Percentiles rank a stretch among this genome's conserved stretches.
phyloP scores from a whole-genome alignment of 2,797 vertebrate species.

The Anableps anableps region DNA sequence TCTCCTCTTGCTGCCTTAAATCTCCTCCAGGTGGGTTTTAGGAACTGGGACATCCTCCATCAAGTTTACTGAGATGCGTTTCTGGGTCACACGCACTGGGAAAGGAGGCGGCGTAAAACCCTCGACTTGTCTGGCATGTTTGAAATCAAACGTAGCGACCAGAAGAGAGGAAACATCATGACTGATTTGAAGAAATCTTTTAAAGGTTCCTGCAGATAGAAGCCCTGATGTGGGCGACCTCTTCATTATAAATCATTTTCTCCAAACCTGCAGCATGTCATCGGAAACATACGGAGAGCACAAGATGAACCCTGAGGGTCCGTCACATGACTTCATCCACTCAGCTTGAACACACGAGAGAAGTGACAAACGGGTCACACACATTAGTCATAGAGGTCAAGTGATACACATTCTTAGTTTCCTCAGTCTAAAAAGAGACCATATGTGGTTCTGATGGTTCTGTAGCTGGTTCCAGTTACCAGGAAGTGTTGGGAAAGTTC shows the following conservation, averaged over 20 bases:
- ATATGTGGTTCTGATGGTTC: not conserved
- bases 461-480: not conserved
- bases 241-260: not conserved
- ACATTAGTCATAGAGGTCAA: not conserved
- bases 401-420: not conserved
- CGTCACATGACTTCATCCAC: constrained; percentile 1
- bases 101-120: not conserved
- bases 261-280: not conserved
- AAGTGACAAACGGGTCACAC: not conserved
- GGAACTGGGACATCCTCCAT: not conserved
- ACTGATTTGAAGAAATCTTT: not conserved
- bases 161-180: not conserved
- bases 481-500: not conserved
- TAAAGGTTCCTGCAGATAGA: not conserved
- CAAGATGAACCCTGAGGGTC: not conserved
- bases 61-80: not conserved
- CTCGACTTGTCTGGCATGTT: not conserved
- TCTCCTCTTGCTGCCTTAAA: not conserved
- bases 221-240: not conserved
- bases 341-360: not conserved
- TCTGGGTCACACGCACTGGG: not conserved
- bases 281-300: not conserved
- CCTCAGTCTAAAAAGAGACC: not conserved
- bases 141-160: not conserved
- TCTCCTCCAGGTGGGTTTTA: not conserved